Evolutionary conservation across 2,113 vertebrate genomes (phyloP).

Genomic region (Corythoichthys haematopterus): DNA sequence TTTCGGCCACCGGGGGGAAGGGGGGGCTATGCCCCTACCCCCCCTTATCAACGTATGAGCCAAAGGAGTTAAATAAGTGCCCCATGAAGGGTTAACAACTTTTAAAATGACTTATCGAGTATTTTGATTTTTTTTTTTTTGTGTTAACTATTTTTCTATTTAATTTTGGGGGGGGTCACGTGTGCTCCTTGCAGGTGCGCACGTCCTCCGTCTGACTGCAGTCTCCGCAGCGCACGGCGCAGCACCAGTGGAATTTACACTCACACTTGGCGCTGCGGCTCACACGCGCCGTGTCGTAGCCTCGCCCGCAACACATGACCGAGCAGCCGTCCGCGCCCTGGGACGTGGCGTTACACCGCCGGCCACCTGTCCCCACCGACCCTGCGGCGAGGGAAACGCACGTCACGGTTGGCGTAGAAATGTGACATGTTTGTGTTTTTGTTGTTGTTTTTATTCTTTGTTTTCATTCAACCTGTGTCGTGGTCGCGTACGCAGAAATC

Average conservation of each 20-base stretch:
- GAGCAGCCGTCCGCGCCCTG: slow-evolving; percentile 88
- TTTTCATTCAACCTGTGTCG: slow-evolving; percentile 72
- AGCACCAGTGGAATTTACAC: slow-evolving; percentile 98
- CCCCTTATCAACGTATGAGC: too few relatives aligned
- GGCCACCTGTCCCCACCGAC: slow-evolving; percentile 83
- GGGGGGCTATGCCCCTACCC: too few relatives aligned
- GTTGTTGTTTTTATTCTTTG: too few relatives aligned
- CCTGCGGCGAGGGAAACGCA: slow-evolving; percentile 61
- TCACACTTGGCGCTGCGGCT: slow-evolving; percentile 86
- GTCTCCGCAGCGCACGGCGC: slow-evolving; percentile 88
- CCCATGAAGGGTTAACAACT: too few relatives aligned
- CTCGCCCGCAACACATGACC: slow-evolving; percentile 94
- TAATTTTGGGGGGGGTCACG: slow-evolving; percentile 49
- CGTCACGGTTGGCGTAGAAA: neutral
- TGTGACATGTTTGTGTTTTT: too few relatives aligned
- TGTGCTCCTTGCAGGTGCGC: slow-evolving; percentile 88
- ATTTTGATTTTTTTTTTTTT: too few relatives aligned
- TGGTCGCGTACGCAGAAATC: slow-evolving; percentile 93
- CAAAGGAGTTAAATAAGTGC: too few relatives aligned
- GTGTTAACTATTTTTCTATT: too few relatives aligned
- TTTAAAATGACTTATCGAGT: too few relatives aligned
- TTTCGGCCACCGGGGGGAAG: too few relatives aligned
- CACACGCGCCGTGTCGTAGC: slow-evolving; percentile 85
- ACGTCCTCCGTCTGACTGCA: slow-evolving; percentile 86
- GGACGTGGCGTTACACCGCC: slow-evolving; percentile 87